Evolutionary conservation across 2,888 invertebrate genomes (phyloP), one percentile per base, ranked within the genome.

Genomic region (Microplitis deprimator): DNA sequence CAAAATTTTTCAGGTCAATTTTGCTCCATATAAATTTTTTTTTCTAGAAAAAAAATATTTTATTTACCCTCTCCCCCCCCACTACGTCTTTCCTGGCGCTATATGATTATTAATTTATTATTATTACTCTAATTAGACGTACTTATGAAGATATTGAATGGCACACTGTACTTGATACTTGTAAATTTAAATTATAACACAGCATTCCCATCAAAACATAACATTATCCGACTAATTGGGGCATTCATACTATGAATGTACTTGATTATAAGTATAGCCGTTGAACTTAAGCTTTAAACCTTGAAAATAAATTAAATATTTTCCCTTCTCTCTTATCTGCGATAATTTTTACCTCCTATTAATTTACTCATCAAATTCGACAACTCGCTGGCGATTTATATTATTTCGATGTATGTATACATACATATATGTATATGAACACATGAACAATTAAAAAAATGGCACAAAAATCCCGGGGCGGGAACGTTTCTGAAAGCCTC

Each of bases 251-350:
- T 29, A 38, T 73, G 76, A 73, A 77, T 77, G 13, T 16, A 65
- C 76, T 73, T 77, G 76, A 77, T 77, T 77, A 41, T 61, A 77
- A 77, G 64, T 77, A 77, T 68, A 77, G 76, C 17, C 60, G n/a
- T 67, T 20, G 40, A 73, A 29, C 72, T 64, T 72, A 41, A 29
- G 16, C 20, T 65, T 17, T 13, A 65, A 62, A 62, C n/a, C 8
- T 29, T 7, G 17, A 62, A 17, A 62, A 59, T 13, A 59, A n/a
- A 13, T 10, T 13, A 59, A 59, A 59, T 59, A 59, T 59, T 5
- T 59, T 59, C 59, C n/a, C 29, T 29, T 4, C 29, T 50, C 13
- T 50, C 50, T 10, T 50, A 10, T 3, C 50, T 50, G 6, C 13
- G 8, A 8, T 8, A 50, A 50, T 50, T 50, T 50, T 50, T 50